Evolutionary conservation across 2,888 invertebrate genomes (phyloP), one percentile per base, ranked within the genome.

Genomic region (Anodontia alba): DNA sequence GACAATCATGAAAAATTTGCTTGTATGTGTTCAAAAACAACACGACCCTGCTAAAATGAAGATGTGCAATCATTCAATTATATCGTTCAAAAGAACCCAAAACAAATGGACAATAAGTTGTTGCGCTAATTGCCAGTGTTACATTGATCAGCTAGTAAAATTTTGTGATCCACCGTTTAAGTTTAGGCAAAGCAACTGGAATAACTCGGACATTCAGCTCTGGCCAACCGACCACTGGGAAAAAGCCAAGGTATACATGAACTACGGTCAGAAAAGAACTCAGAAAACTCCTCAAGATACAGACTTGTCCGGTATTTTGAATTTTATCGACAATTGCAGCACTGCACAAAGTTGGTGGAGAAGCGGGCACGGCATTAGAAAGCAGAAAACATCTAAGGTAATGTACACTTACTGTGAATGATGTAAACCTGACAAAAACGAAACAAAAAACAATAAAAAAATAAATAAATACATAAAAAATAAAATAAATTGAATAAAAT

Each of bases 201-300:
- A 62, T 33, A 62, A 62, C 29, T 62, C 62, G 1, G 20, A 33
- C 15, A 33, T 62, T 33, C 62, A 31, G 5, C 33, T 62, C 1
- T 62, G 62, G 62, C 62, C 62, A 20, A 62, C 23, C 1, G 62
- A 62, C 5, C 62, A 31, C 5, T 62, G 62, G 62, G 62, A 62
- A 33, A 33, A n/a, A 17, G 62, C 62, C 2, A 62, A 62, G 33
- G 62, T 62, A 23, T 62, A 33, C 20, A 62, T 62, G 62, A 62
- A 62, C 23, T 29, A 26, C 20, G 62, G 62, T 1, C 62, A 62
- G 33, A 62, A 31, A 15, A 23, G 2, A 17, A 62, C 17, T 10
- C 62, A 62, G 17, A 62, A 17, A 33, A 33, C 33, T 17, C 62
- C 62, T 10, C 8, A 15, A 17, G 62, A 62, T 17, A 62, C 62